These are phyloP conservation scores for Brachyhypopomus occidentalis DNA, from an alignment of 2,113 vertebrate species.

Conservation along the genomic window DNA sequence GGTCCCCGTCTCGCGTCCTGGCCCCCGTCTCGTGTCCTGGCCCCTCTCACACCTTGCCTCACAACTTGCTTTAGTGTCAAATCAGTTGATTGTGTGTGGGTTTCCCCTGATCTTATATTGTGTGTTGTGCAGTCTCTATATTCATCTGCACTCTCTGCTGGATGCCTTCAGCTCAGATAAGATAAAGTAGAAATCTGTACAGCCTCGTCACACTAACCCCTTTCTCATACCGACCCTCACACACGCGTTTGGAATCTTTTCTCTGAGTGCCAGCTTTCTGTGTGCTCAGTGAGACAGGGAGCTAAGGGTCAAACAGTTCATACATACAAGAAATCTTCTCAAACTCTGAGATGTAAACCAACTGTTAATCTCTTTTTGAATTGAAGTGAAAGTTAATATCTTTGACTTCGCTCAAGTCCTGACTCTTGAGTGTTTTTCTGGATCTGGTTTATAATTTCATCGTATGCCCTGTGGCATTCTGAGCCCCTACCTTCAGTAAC, in stretches of 20 bases:
- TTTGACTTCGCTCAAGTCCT: background rate
- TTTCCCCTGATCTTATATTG: background rate
- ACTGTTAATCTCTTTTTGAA: no score
- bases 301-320: background rate
- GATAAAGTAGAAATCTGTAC: conserved; percentile 12
- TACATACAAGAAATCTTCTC: background rate
- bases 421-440: background rate
- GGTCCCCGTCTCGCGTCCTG: background rate
- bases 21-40: background rate
- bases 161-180: conserved; percentile 4
- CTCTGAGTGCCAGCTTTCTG: background rate
- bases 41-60: no score
- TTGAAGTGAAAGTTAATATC: no score
- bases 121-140: conserved; percentile 2
- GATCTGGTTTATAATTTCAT: background rate
- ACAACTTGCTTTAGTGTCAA: background rate
- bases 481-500: no score
- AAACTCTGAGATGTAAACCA: background rate
- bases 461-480: no score
- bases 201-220: conserved; percentile 9
- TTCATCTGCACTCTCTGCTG: background rate
- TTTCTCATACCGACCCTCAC: background rate
- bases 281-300: background rate
- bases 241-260: background rate
- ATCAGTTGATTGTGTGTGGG: background rate